phyloP scores from a whole-genome alignment of 2,888 invertebrate genomes.

The Gisinianus flammeolus region DNA sequence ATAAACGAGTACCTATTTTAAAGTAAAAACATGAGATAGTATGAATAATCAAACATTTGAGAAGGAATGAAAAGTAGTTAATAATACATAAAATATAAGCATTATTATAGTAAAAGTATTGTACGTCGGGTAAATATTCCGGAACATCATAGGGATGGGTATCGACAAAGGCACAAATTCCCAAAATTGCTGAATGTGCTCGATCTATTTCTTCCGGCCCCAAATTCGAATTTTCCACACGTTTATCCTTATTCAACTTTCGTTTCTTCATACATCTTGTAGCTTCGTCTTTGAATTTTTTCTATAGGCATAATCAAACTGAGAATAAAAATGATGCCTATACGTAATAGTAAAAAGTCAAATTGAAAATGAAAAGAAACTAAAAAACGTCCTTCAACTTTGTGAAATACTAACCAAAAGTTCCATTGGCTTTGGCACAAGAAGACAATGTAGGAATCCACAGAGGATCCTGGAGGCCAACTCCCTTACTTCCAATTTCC shows the following conservation, averaged over 20 bases:
- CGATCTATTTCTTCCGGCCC: slow-evolving; percentile 60
- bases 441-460: slow-evolving; percentile 84
- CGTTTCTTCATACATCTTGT: slow-evolving; percentile 46
- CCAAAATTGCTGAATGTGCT: slow-evolving; percentile 83
- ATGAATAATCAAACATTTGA: no score
- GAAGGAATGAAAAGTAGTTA: no score
- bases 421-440: slow-evolving; percentile 69
- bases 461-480: slow-evolving; percentile 81
- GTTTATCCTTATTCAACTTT: slow-evolving; percentile 49
- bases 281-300: slow-evolving; percentile 67
- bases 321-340: not conserved
- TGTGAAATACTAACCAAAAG: slow-evolving; percentile 67
- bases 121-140: slow-evolving; percentile 74
- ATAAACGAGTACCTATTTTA: slow-evolving; percentile 69
- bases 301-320: slow-evolving; percentile 61
- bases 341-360: not conserved
- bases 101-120: not conserved
- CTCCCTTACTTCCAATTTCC: slow-evolving; percentile 79
- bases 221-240: slow-evolving; percentile 56
- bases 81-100: no score
- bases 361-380: not conserved
- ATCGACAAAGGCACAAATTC: slow-evolving; percentile 83
- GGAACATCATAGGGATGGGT: slow-evolving; percentile 89
- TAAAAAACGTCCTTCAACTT: no score
- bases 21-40: no score